A percentile compares a stretch with the other conserved stretches of the same genome.
Conservation (phyloP, 2,113 vertebrate species). For the Silurus meridionalis region DNA sequence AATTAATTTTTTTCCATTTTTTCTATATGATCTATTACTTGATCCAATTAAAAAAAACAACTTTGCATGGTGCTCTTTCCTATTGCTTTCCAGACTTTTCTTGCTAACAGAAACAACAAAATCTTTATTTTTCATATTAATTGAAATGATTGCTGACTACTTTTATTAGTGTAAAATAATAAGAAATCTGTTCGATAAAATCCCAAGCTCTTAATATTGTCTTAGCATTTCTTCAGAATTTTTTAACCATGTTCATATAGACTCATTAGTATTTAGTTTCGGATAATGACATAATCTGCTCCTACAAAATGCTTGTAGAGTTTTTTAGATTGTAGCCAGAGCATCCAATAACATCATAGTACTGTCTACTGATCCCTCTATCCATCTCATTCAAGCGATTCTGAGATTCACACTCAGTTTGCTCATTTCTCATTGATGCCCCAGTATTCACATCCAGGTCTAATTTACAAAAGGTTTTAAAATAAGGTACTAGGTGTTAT, state of each 20-base stretch:
- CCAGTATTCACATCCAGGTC: background rate
- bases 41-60: background rate
- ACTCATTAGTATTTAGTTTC: background rate
- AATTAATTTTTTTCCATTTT: background rate
- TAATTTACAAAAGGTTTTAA: constrained; percentile 18
- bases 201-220: background rate
- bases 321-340: background rate
- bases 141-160: background rate
- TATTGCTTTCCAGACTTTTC: constrained; percentile 2
- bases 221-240: background rate
- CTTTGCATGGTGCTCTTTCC: constrained; percentile 10
- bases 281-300: background rate
- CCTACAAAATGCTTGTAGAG: constrained; percentile 1
- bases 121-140: background rate
- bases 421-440: constrained; percentile 51
- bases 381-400: constrained; percentile 28
- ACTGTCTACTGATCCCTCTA: constrained; percentile 5
- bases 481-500: background rate
- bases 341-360: background rate
- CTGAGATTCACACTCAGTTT: constrained; percentile 12
- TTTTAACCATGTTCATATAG: background rate
- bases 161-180: background rate
- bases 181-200: background rate
- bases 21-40: background rate
- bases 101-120: background rate